Base-by-base conservation (phyloP, 2,113 vertebrate genomes). In the Dicaeum eximium region DNA sequence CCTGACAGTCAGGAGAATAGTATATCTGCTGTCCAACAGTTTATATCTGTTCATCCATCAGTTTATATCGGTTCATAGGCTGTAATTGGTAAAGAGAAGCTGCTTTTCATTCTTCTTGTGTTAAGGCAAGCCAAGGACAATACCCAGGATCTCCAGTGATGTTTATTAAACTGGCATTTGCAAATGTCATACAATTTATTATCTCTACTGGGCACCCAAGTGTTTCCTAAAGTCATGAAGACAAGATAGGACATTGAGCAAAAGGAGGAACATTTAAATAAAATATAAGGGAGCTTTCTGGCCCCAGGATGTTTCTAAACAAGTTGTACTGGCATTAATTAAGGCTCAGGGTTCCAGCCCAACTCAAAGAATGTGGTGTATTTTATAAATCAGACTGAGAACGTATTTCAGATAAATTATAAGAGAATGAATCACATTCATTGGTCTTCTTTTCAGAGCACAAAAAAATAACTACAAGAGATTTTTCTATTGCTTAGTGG, bases 181-280 rank as follows among this genome's bases (percentile, higher is more conserved):
- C 65, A 95, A 97, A 97, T 95, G 80, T 90, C 93, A 95, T 57
- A 57, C n/a, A 73, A 73, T 94, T 83, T 78, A 53, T 70, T 80
- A 56, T 81, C 51, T 72, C 71, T 72, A 77, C 9, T 33, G 73
- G 42, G 53, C 51, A 86, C 44, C 15, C 42, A 75, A 90, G 17
- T n/a, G 16, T 73, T 88, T 88, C 51, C 45, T 84, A 35, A 85
- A 83, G 22, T 25, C 51, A 56, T 56, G 44, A 86, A 89, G 53
- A 77, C 15, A 73, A 88, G 40, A 44, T 6, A 85, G 33, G 31
- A 82, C 22, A 91, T 80, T 27, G 16, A 67, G 11, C 35, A 88
- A 56, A 77, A 67, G 9, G 6, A 75, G 10, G 19, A 86, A 65
- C 22, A 69, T 42, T 71, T 25, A 73, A 87, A 92, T 73, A 82